These are phyloP conservation scores for Apodemus sylvaticus DNA, from an alignment of 2,113 vertebrate genomes.

Conservation along the genomic window DNA sequence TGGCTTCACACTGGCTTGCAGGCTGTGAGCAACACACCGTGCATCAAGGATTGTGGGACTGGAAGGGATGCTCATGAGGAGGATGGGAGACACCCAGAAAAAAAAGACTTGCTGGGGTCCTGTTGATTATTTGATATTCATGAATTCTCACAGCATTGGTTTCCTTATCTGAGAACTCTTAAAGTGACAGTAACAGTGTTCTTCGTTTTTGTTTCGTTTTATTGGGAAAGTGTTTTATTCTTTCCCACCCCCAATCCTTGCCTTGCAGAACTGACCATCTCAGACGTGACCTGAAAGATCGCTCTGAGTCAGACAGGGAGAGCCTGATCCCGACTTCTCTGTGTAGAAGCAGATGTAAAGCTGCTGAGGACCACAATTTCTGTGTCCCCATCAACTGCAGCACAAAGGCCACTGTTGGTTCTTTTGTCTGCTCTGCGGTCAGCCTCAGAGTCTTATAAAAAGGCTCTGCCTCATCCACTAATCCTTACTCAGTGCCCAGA, in stretches of 20 bases:
- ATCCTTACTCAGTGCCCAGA: background rate
- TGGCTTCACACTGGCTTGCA: background rate
- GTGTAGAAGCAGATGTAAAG: background rate
- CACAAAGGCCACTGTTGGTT: rapidly evolving
- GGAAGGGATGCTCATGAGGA: background rate
- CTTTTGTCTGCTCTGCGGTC: background rate
- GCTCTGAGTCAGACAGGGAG: background rate
- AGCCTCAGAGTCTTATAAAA: background rate
- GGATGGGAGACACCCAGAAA: background rate
- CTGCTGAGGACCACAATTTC: background rate
- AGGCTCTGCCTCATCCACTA: background rate
- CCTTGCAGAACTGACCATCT: background rate
- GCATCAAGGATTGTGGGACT: background rate
- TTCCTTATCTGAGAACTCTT: background rate
- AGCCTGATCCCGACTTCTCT: background rate
- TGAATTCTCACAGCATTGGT: rapidly evolving
- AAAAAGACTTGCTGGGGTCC: background rate
- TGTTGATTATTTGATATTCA: background rate
- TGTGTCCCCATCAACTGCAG: background rate
- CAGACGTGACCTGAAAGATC: background rate
- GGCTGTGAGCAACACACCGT: constrained; percentile 13
- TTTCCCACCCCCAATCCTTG: background rate
- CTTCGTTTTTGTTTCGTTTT: no score
- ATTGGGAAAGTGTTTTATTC: background rate
- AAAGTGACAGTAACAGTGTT: background rate